Evolutionary conservation across 2,113 vertebrate genomes (phyloP).

Genomic region (Garra rufa): DNA sequence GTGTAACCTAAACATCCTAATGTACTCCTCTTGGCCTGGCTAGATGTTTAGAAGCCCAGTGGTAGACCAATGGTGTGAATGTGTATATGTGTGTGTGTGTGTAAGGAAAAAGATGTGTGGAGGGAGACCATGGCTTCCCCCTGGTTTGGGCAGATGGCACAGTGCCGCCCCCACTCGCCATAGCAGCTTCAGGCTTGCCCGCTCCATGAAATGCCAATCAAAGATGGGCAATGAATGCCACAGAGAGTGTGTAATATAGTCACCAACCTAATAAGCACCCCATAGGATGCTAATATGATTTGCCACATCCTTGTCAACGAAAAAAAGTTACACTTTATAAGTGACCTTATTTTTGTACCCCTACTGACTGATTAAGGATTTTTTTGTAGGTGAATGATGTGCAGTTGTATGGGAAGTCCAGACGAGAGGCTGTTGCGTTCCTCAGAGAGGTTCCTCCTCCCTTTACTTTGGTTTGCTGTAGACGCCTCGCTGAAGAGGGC

Average conservation of each 20-base stretch:
- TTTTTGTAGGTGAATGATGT: constrained; percentile 86
- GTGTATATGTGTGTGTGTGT: constrained; percentile 35
- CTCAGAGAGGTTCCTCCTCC: constrained; percentile 93
- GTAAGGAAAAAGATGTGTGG: constrained; percentile 29
- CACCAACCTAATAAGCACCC: background rate
- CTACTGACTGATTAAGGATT: background rate
- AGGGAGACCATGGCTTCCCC: constrained; percentile 19
- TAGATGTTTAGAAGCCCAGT: constrained; percentile 19
- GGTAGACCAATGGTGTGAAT: constrained; percentile 31
- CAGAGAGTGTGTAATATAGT: background rate
- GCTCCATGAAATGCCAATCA: constrained; percentile 46
- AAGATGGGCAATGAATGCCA: constrained; percentile 23
- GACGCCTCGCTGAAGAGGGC: constrained; percentile 81
- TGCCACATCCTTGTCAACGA: background rate
- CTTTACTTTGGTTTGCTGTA: constrained; percentile 91
- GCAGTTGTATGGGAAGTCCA: constrained; percentile 87
- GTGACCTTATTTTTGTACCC: background rate
- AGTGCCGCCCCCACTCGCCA: constrained; percentile 34
- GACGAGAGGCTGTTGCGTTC: constrained; percentile 89
- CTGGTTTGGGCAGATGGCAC: constrained; percentile 55
- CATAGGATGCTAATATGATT: constrained; percentile 9
- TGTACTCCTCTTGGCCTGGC: constrained; percentile 6
- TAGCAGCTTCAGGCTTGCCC: constrained; percentile 29
- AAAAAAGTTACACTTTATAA: background rate
- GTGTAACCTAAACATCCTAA: constrained; percentile 9